Conservation (phyloP, 2,797 vertebrate genomes). For the Pelodytes ibericus region DNA sequence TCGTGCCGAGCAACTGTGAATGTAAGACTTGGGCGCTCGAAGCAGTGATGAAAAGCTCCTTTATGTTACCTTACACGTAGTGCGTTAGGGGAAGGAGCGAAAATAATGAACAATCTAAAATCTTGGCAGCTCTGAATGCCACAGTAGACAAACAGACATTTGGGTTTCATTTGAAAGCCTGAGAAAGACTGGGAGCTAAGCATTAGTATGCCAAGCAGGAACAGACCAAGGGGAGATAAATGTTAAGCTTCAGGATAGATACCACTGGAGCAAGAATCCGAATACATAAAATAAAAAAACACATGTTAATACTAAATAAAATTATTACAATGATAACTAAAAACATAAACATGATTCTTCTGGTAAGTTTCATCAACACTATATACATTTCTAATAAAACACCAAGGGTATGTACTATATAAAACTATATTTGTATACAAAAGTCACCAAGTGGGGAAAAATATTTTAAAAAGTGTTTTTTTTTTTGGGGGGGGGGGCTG, state of each 20-base stretch:
- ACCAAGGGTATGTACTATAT: too few species aligned
- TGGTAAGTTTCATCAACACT: too few species aligned
- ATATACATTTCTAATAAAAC: too few species aligned
- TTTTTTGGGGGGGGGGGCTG: too few species aligned
- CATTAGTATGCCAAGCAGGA: conserved; percentile 65
- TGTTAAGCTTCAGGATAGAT: conserved; percentile 32
- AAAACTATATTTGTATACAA: too few species aligned
- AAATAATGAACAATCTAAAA: conserved; percentile 66
- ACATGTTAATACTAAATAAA: too few species aligned
- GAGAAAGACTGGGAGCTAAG: conserved; percentile 63
- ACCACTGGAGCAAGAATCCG: conserved; percentile 21
- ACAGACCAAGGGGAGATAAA: conserved; percentile 48
- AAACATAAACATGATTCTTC: too few species aligned
- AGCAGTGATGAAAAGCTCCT: conserved; percentile 64
- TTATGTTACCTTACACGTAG: conserved; percentile 60
- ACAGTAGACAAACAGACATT: conserved; percentile 64
- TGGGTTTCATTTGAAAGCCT: conserved; percentile 60
- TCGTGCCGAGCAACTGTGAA: conserved; percentile 60
- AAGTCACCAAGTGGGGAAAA: too few species aligned
- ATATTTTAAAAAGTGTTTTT: too few species aligned
- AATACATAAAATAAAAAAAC: not conserved
- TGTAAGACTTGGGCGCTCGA: conserved; percentile 60
- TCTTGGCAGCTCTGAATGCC: conserved; percentile 64
- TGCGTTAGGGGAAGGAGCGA: conserved; percentile 64
- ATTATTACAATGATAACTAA: too few species aligned